Evolutionary conservation across 2,113 vertebrate genomes (phyloP).

Genomic region (Catharus fuscescens): DNA sequence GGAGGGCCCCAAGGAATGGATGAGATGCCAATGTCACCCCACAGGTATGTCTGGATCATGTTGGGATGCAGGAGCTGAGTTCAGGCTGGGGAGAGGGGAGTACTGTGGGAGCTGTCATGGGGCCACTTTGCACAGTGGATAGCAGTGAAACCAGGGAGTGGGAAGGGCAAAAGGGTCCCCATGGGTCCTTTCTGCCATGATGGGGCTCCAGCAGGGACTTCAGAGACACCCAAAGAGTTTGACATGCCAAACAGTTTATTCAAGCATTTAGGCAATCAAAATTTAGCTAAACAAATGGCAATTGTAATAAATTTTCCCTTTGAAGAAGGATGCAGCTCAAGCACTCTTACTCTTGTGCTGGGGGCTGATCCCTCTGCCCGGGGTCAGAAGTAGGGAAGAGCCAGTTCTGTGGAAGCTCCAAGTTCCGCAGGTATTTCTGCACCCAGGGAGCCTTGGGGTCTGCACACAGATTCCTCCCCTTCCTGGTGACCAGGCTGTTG

Average conservation of each 20-base stretch:
- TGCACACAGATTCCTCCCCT: rapidly evolving
- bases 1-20: background rate
- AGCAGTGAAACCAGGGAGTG: background rate
- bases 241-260: background rate
- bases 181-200: background rate
- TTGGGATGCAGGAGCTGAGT: background rate
- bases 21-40: background rate
- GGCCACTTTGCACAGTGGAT: background rate
- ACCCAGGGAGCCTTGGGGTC: rapidly evolving
- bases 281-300: background rate
- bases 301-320: background rate
- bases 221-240: background rate
- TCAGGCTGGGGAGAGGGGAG: background rate
- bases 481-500: background rate
- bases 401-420: rapidly evolving
- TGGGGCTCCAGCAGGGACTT: background rate
- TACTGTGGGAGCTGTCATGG: background rate
- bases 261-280: background rate
- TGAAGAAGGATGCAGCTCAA: background rate
- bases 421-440: rapidly evolving
- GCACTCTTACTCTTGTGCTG: background rate
- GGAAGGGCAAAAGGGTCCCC: background rate
- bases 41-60: background rate
- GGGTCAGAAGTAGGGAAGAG: background rate
- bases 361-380: rapidly evolving